These are phyloP conservation scores for Sorex fumeus DNA, from an alignment of 2,113 vertebrate species.

Conservation along the genomic window DNA sequence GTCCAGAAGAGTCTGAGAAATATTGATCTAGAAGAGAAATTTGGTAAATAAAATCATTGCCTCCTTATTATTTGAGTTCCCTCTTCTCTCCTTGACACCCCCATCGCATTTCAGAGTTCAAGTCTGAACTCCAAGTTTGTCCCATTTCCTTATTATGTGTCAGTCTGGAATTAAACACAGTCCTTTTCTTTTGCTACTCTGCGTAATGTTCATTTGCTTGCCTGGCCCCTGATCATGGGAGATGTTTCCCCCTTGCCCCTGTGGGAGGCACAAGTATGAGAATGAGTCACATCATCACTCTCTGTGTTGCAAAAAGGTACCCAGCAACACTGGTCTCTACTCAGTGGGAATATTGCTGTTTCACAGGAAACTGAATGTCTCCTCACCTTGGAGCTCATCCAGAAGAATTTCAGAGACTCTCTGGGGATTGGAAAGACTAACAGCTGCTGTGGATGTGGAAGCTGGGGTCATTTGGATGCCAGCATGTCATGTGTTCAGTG, in stretches of 20 bases:
- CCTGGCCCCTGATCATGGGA: neutral
- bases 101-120: too few relatives aligned
- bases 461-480: neutral
- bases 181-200: neutral
- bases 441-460: slow-evolving; percentile 47
- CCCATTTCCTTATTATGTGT: too few relatives aligned
- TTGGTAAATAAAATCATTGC: neutral
- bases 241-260: neutral
- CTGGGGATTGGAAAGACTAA: neutral
- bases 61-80: neutral
- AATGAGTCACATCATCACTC: neutral
- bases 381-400: neutral
- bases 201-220: neutral
- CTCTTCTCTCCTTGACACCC: neutral
- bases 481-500: neutral
- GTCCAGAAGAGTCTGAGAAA: too few relatives aligned
- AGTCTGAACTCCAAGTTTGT: too few relatives aligned
- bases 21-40: neutral
- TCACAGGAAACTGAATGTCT: neutral
- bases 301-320: slow-evolving; percentile 35
- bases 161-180: too few relatives aligned
- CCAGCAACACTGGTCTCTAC: neutral
- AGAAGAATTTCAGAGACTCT: slow-evolving; percentile 52
- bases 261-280: neutral
- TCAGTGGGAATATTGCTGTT: neutral